Evolutionary conservation across 2,888 invertebrate genomes (phyloP).

Genomic region (Agrotis segetum): DNA sequence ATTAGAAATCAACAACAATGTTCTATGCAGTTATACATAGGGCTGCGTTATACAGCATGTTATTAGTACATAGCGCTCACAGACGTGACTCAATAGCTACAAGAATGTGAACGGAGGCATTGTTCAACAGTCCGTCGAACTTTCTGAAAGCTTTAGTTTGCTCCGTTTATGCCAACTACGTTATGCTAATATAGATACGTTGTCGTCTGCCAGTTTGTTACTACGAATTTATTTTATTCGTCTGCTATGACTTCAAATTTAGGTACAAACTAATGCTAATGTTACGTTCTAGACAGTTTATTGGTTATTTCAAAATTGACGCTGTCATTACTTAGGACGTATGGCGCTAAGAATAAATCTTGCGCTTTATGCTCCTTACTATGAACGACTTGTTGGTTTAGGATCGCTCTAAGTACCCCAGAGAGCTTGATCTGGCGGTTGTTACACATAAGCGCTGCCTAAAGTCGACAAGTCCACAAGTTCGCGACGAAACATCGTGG

Average conservation of each 20-base stretch:
- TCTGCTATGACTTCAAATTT: constrained; percentile 75
- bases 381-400: constrained; percentile 74
- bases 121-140: constrained; percentile 84
- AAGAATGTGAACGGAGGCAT: constrained; percentile 78
- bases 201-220: constrained; percentile 78
- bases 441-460: constrained; percentile 45
- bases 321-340: constrained; percentile 60
- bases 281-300: constrained; percentile 77
- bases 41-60: constrained; percentile 59
- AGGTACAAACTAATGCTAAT: constrained; percentile 77
- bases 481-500: constrained; percentile 55
- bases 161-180: constrained; percentile 75
- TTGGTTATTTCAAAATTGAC: constrained; percentile 73
- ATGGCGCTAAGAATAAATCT: constrained; percentile 59
- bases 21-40: constrained; percentile 50
- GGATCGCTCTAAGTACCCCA: constrained; percentile 65
- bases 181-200: constrained; percentile 85
- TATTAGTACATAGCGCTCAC: constrained; percentile 71
- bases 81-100: constrained; percentile 78
- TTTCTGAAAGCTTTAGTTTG: constrained; percentile 77
- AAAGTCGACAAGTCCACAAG: constrained; percentile 67
- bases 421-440: constrained; percentile 73
- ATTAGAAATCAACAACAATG: constrained; percentile 56
- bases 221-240: constrained; percentile 82
- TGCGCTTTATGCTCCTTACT: constrained; percentile 48